phyloP scores from a whole-genome alignment of 30 jellyfish, hydroid and myxozoan genomes.

The Pelagia noctiluca region DNA sequence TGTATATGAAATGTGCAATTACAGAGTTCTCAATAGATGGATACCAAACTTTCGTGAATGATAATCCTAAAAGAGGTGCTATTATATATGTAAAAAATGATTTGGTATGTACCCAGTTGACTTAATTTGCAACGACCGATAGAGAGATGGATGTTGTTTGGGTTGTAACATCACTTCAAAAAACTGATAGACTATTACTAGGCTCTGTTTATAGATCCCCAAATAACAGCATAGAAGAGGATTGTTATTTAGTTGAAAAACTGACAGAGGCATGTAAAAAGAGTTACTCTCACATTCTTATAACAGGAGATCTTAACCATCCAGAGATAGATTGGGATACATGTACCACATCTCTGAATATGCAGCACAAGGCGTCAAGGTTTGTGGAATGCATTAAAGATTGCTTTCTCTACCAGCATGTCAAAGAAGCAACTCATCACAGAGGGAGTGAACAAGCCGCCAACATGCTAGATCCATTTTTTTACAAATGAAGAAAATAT shows the following conservation, averaged over 20 bases:
- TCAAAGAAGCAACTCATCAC: constrained; percentile 33
- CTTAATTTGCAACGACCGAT: constrained; percentile 30
- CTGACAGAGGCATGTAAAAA: constrained; percentile 11
- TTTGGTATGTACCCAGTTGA: constrained; percentile 21
- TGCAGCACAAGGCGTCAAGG: constrained; percentile 14
- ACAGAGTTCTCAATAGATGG: constrained; percentile 44
- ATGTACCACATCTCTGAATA: constrained; percentile 9
- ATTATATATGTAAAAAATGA: constrained; percentile 28
- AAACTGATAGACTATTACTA: constrained; percentile 8
- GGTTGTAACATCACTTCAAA: constrained; percentile 18
- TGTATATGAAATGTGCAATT: no score
- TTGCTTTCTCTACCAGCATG: constrained; percentile 9
- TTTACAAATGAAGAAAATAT: no score
- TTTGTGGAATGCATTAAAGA: constrained; percentile 36
- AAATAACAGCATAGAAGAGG: constrained; percentile 29
- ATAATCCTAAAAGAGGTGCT: constrained; percentile 34
- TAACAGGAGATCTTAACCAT: constrained; percentile 32
- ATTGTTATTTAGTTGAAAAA: no score
- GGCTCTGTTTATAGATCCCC: constrained; percentile 38
- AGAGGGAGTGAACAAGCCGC: no score
- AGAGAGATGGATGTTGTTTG: constrained; percentile 9
- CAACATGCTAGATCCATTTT: no score
- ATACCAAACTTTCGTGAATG: constrained; percentile 47
- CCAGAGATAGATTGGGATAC: constrained; percentile 47
- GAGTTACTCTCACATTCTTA: constrained; percentile 28